A percentile compares a stretch with the other conserved stretches of the same genome.
phyloP scores from a whole-genome alignment of 2,113 vertebrate species.

The Sitta europaea region DNA sequence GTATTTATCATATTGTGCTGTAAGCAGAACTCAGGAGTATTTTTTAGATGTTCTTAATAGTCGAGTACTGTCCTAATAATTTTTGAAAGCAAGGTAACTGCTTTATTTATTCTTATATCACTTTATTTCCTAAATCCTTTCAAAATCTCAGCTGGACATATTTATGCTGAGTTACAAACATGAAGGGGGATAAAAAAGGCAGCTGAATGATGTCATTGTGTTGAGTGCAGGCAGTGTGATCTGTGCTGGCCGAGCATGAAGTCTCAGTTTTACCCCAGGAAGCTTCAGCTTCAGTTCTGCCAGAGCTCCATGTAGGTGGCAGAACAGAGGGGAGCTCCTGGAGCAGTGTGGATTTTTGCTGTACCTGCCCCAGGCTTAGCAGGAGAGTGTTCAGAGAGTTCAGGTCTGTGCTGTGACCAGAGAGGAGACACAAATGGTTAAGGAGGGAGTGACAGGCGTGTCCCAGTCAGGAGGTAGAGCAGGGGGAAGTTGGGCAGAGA shows the following conservation, averaged over 20 bases:
- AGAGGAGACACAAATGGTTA: not conserved
- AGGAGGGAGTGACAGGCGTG: not conserved
- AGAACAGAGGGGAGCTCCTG: not conserved
- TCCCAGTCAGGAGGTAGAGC: not conserved
- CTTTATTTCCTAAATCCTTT: constrained; percentile 26
- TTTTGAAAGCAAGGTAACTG: not conserved
- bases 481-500: not conserved
- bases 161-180: constrained; percentile 25
- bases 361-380: not conserved
- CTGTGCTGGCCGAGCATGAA: not conserved
- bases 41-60: not conserved
- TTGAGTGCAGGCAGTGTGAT: not conserved
- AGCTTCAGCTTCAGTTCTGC: not conserved
- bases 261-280: not conserved
- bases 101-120: not conserved
- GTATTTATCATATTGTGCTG: not conserved
- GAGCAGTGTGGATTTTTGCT: rapidly evolving
- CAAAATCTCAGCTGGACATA: not conserved
- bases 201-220: constrained; percentile 5
- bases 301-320: not conserved
- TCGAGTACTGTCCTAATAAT: not conserved
- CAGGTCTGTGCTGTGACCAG: rapidly evolving
- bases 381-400: not conserved
- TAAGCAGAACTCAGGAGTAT: not conserved
- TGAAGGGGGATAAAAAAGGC: not conserved